Evolutionary conservation across 2,797 vertebrate species (phyloP), one percentile per base, ranked within the genome.

Genomic region (Xyrichtys novacula): DNA sequence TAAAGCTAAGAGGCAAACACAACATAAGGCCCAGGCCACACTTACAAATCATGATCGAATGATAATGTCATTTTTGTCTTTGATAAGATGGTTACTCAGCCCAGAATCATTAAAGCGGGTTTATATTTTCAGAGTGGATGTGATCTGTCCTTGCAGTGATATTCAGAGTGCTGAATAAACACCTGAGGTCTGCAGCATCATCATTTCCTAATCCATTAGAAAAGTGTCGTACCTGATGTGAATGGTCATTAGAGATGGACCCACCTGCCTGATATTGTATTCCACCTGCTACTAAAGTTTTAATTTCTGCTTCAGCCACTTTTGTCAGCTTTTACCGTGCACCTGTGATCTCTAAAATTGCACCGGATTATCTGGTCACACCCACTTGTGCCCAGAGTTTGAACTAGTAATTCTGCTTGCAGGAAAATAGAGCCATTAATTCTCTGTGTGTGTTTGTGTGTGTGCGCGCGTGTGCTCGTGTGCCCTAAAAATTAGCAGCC

Each of bases 401-500:
- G 60, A 32, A 46, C 40, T 56, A 57, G 28, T 7, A 16, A 10
- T 73, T 71, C 28, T 44, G 57, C 50, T 49, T 14, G 11, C 48
- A 56, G 56, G 43, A 43, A 71, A 64, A 78, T 34, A 60, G 15
- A 74, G 50, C 49, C 39, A 54, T 72, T 60, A 47, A 57, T 56
- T 20, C 42, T 22, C n/a, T n/a, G n/a, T 12, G 7, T 25, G 5
- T 2, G 39, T 4, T n/a, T 20, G n/a, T 42, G 43, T 46, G 12
- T 1, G 10, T 25, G 20, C 7, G 36, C 8, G 34, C 55, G 25
- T 62, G 28, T 31, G 19, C 46, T 57, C 19, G 53, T 65, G 71
- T 60, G 54, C 53, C 38, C 66, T 83, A 43, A 44, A 65, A 68
- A 81, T 82, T 65, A 80, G 65, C 10, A 11, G 50, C 23, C 69